These are phyloP conservation scores for Buceros bicornis DNA, from an alignment of 2,797 vertebrate genomes.

Conservation along the genomic window DNA sequence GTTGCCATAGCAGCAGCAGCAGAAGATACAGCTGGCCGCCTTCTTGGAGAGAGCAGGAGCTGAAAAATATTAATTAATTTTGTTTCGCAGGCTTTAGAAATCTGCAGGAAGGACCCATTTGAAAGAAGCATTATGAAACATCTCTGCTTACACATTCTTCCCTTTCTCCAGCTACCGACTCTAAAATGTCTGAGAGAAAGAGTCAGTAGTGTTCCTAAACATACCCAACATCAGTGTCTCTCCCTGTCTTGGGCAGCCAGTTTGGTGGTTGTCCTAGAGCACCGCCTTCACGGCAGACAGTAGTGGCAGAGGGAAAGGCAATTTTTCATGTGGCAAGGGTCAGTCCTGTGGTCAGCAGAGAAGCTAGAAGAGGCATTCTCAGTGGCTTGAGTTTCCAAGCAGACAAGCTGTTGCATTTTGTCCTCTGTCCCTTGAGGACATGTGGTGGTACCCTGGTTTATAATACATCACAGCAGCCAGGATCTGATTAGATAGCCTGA, in stretches of 20 bases:
- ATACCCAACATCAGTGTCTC: background rate
- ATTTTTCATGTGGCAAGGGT: background rate
- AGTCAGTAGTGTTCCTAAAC: background rate
- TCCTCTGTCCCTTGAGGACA: background rate
- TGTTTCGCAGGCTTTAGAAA: conserved; percentile 27
- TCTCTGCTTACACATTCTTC: background rate
- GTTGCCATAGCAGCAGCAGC: conserved; percentile 70
- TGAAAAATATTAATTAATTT: conserved; percentile 30
- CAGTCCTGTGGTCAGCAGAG: background rate
- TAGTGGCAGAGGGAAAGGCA: background rate
- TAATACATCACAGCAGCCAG: background rate
- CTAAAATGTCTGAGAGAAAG: background rate
- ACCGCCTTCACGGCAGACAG: background rate
- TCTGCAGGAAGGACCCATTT: background rate
- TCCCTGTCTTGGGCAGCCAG: background rate
- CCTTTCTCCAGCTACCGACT: background rate
- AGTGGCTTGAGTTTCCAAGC: background rate
- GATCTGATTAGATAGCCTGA: background rate
- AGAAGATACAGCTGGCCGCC: conserved; percentile 50
- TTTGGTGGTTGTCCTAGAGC: background rate
- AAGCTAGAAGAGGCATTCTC: background rate
- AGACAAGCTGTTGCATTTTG: background rate
- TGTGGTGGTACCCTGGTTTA: background rate
- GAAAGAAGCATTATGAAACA: background rate
- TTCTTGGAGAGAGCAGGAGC: conserved; percentile 15